Base-by-base conservation (phyloP, 1,140 invertebrate species). In the Ceratina japonica region DNA sequence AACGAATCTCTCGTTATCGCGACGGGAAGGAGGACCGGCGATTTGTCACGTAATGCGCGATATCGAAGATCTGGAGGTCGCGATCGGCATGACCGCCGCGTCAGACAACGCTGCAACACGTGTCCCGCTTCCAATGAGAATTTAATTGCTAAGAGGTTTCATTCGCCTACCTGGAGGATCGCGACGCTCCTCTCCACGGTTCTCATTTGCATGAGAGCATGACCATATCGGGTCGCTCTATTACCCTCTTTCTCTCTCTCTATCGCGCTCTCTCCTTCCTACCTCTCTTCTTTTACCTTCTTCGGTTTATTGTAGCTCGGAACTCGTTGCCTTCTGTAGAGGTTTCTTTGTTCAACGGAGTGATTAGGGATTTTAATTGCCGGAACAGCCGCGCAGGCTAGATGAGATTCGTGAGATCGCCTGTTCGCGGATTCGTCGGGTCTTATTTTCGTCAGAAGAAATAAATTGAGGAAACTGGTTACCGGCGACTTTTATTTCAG, bases 21-120 rank as follows among this genome's bases (percentile, higher is more conserved):
- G 69, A 79, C 65, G 61, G 66, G 64, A 52, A 63, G 77, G 49
- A 83, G 80, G 81, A 15, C 69, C 79, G 76, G 71, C 85, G 75
- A 88, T 87, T 88, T 86, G 82, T 88, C 84, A 87, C 89, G 87
- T 89, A 90, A 90, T 89, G 87, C 81, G 85, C 86, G 87, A 88
- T 91, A 91, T 91, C 90, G 86, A 83, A 80, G 89, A 91, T 91
- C 90, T 91, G 85, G 88, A 89, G 90, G 91, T 91, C 90, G 90
- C 84, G 83, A 84, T 87, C 87, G 86, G 79, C 87, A 87, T 90
- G 90, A 91, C 87, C 89, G 86, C 66, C 80, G 87, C 86, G 88
- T 91, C 89, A 89, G 86, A 90, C 89, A 88, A 44, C 86, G 75
- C 75, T 85, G 89, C 83, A 88, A 87, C 91, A 91, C 87, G 89